Conservation (phyloP, 2,113 vertebrate genomes). For the Pongo abelii region DNA sequence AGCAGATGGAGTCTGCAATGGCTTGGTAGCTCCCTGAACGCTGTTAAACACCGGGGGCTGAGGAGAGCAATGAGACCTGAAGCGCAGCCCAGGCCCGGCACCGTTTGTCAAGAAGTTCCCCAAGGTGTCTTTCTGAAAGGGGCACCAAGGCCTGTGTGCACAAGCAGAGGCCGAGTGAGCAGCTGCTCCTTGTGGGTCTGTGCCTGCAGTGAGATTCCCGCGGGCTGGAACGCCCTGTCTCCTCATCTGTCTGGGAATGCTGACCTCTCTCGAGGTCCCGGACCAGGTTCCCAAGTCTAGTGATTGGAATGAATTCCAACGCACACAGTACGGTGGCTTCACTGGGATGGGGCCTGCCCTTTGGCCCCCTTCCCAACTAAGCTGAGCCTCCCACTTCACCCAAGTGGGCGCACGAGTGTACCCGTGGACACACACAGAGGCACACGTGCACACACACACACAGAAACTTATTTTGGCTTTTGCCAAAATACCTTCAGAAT, state of each 20-base stretch:
- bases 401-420: accelerated
- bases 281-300: neutral
- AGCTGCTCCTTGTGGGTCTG: neutral
- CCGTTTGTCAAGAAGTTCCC: neutral
- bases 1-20: too few relatives aligned
- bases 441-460: accelerated
- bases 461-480: neutral
- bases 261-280: neutral
- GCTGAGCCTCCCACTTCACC: neutral
- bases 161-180: accelerated
- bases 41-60: neutral
- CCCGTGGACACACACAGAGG: accelerated
- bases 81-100: neutral
- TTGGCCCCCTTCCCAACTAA: neutral
- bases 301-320: neutral
- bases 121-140: neutral
- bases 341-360: neutral
- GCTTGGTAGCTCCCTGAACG: neutral
- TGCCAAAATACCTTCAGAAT: slow-evolving; percentile 25
- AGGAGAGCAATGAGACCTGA: neutral
- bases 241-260: neutral
- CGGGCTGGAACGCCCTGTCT: neutral
- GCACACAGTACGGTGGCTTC: neutral
- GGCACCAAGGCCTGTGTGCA: neutral
- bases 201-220: too few relatives aligned